phyloP scores from a whole-genome alignment of 2,797 vertebrate genomes.

The Chaetophractus vellerosus region DNA sequence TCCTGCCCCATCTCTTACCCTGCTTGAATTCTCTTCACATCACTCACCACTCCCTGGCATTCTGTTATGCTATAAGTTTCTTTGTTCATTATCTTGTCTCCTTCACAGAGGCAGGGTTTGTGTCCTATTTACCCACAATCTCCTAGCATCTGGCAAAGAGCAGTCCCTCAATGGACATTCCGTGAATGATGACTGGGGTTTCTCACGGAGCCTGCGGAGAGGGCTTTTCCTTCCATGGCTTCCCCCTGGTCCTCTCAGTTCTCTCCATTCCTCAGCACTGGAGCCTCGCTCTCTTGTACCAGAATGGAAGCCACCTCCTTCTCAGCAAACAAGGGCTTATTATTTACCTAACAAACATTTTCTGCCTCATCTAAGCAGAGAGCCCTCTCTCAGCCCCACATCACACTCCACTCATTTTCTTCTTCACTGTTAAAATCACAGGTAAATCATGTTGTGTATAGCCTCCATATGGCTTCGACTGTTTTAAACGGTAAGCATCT shows the following conservation, averaged over 20 bases:
- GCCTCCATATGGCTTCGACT: neutral
- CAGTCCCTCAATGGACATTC: no score
- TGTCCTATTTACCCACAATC: neutral
- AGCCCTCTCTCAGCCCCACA: neutral
- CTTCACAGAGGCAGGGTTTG: neutral
- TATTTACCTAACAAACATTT: neutral
- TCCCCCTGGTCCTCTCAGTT: neutral
- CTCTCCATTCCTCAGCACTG: neutral
- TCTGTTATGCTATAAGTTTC: neutral
- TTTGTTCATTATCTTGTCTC: neutral
- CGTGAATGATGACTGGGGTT: neutral
- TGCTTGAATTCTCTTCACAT: conserved; percentile 27
- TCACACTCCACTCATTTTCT: neutral
- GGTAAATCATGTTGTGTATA: neutral
- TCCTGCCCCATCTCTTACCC: neutral
- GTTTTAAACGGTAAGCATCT: neutral
- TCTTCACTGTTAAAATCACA: neutral
- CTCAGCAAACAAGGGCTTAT: neutral
- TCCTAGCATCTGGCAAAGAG: neutral
- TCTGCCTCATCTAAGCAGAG: neutral
- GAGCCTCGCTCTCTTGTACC: neutral
- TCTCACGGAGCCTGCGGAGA: neutral
- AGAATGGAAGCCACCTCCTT: neutral
- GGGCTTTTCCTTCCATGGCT: neutral
- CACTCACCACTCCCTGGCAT: neutral